Evolutionary conservation across 2,888 invertebrate species (phyloP).

Genomic region (Nezara viridula): DNA sequence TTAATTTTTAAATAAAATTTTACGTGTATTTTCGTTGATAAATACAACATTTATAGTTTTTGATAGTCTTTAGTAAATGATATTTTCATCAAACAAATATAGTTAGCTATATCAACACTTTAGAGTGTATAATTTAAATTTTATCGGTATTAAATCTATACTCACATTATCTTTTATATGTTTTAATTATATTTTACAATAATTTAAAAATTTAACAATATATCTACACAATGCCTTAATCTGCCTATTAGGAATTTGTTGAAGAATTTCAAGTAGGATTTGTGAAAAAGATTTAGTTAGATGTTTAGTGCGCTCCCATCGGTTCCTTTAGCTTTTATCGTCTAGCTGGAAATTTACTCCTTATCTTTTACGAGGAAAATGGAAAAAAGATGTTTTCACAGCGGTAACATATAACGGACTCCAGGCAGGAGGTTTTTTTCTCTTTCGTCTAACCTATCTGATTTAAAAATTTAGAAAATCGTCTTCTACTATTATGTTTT

Average conservation of each 20-base stretch:
- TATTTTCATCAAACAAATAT: too few relatives aligned
- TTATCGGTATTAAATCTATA: too few relatives aligned
- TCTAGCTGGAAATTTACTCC: not conserved
- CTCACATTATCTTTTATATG: too few relatives aligned
- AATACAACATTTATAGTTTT: too few relatives aligned
- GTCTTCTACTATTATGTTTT: not conserved
- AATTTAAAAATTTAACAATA: too few relatives aligned
- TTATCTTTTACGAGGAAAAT: slow-evolving; percentile 35
- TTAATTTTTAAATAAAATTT: too few relatives aligned
- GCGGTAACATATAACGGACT: not conserved
- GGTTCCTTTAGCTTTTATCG: not conserved
- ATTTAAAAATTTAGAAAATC: not conserved
- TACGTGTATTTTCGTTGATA: too few relatives aligned
- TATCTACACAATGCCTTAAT: not conserved
- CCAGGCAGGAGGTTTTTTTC: not conserved
- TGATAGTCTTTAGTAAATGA: too few relatives aligned
- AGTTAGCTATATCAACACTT: too few relatives aligned
- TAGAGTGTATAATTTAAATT: too few relatives aligned
- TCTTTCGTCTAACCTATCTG: not conserved
- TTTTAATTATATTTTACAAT: too few relatives aligned
- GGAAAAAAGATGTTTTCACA: slow-evolving; percentile 38
- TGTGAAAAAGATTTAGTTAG: not conserved
- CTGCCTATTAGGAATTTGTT: not conserved
- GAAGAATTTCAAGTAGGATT: not conserved
- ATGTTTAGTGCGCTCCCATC: not conserved